Percentiles rank a stretch among this genome's conserved stretches.
phyloP scores from a whole-genome alignment of 1,140 invertebrate genomes.

The Elymnias hypermnestra region DNA sequence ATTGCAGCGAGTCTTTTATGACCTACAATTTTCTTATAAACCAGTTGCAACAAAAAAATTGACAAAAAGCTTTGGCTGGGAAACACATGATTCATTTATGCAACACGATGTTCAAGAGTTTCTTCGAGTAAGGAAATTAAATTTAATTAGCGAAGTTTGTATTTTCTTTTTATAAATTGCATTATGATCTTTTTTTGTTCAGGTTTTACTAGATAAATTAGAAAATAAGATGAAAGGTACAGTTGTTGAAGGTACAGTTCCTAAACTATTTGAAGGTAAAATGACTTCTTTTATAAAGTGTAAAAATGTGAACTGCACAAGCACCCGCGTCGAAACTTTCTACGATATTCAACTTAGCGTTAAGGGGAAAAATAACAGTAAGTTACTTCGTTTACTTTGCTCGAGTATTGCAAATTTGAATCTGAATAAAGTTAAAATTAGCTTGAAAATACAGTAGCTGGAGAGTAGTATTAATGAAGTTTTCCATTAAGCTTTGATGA shows the following conservation, averaged over 20 bases:
- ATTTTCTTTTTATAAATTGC: not conserved
- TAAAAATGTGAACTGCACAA: slow-evolving; percentile 98
- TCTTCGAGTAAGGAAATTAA: slow-evolving; percentile 40
- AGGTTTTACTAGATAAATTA: slow-evolving; percentile 96
- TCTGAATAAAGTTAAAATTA: slow-evolving; percentile 9
- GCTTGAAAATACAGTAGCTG: slow-evolving; percentile 4
- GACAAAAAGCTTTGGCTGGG: slow-evolving; percentile 99
- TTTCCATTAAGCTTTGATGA: too few relatives aligned
- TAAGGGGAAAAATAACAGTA: slow-evolving; percentile 98
- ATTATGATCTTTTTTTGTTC: slow-evolving; percentile 33
- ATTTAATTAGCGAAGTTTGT: not conserved
- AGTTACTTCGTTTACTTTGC: slow-evolving; percentile 57
- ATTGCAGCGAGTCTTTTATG: slow-evolving; percentile 98
- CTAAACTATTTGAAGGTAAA: slow-evolving; percentile 98
- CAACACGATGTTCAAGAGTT: slow-evolving; percentile 94
- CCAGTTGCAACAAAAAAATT: slow-evolving; percentile 99
- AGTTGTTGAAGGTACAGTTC: slow-evolving; percentile 97
- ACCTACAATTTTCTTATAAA: slow-evolving; percentile 98
- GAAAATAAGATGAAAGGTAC: slow-evolving; percentile 99
- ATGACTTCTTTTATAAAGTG: slow-evolving; percentile 99
- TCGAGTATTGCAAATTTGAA: not conserved
- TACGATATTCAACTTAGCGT: slow-evolving; percentile 99
- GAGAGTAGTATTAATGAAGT: not conserved
- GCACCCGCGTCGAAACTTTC: slow-evolving; percentile 96
- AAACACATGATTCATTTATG: slow-evolving; percentile 99